phyloP scores from a whole-genome alignment of 53 echinoderm and acorn worm genomes.

The Echinarachnius parma region DNA sequence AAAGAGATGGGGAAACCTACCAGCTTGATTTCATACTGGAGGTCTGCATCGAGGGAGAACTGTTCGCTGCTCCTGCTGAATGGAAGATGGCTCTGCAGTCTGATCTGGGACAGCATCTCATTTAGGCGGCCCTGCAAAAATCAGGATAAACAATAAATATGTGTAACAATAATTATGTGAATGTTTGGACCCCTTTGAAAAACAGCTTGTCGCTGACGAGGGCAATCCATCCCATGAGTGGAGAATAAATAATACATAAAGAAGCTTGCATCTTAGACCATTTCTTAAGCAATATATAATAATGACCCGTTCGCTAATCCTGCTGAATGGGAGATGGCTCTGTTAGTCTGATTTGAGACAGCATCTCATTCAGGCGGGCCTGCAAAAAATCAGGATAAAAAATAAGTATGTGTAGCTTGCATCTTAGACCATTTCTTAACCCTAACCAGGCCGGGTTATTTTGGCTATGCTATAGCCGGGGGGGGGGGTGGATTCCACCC shows the following conservation, averaged over 20 bases:
- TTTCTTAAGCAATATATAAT: no score
- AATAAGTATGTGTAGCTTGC: not conserved
- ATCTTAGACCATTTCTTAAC: no score
- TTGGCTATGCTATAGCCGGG: no score
- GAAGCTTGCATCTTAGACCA: not conserved
- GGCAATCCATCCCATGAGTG: not conserved
- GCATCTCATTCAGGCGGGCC: conserved; percentile 97
- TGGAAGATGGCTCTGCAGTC: conserved; percentile 78
- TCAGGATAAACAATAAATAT: not conserved
- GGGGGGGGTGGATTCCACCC: no score
- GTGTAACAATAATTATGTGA: no score
- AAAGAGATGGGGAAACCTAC: no score
- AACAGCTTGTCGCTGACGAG: not conserved
- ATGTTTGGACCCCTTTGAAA: not conserved
- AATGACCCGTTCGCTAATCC: conserved; percentile 67
- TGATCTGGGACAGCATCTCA: conserved; percentile 95
- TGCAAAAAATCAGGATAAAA: conserved; percentile 8
- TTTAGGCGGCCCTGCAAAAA: conserved; percentile 77
- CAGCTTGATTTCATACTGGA: conserved; percentile 92
- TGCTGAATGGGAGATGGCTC: conserved; percentile 65
- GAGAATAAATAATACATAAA: not conserved
- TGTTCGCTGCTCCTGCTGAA: conserved; percentile 61
- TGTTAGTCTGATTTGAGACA: conserved; percentile 90
- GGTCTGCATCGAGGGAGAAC: conserved; percentile 68
- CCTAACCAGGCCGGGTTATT: no score